Evolutionary conservation across 2,888 invertebrate genomes (phyloP).

Genomic region (Chrysolina oricalcia): DNA sequence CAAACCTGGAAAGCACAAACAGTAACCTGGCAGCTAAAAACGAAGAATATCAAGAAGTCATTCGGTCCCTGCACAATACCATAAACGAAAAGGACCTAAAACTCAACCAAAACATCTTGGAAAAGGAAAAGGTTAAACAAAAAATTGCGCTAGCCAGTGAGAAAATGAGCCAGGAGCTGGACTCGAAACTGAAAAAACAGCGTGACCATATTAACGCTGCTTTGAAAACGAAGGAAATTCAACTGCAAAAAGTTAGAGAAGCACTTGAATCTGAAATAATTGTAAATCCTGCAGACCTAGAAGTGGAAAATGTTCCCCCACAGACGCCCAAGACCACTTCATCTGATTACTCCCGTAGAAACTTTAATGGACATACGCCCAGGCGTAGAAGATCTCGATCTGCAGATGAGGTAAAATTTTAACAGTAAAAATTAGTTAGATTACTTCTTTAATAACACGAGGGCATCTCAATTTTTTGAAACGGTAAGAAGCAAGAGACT

Average conservation of each 20-base stretch:
- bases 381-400: conserved; percentile 45
- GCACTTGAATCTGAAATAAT: conserved; percentile 50
- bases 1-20: conserved; percentile 78
- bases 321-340: conserved; percentile 30
- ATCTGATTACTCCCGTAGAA: conserved; percentile 24
- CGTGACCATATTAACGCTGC: conserved; percentile 73
- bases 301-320: conserved; percentile 39
- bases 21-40: conserved; percentile 78
- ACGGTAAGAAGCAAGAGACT: too few relatives aligned
- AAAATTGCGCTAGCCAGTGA: conserved; percentile 83
- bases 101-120: conserved; percentile 78
- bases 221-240: conserved; percentile 77
- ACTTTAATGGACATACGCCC: conserved; percentile 31
- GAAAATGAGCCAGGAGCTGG: conserved; percentile 82
- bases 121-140: conserved; percentile 80
- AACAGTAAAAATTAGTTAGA: background rate
- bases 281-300: conserved; percentile 41
- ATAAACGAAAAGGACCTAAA: conserved; percentile 79
- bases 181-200: conserved; percentile 76
- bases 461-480: too few relatives aligned
- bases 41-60: conserved; percentile 74
- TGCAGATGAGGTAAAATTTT: conserved; percentile 41
- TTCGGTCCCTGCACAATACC: conserved; percentile 60
- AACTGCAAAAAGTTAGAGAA: conserved; percentile 72
- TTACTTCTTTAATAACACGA: too few relatives aligned